These are phyloP conservation scores for Glandiceps talaboti DNA, from an alignment of 53 echinoderm and acorn worm genomes.

Conservation along the genomic window DNA sequence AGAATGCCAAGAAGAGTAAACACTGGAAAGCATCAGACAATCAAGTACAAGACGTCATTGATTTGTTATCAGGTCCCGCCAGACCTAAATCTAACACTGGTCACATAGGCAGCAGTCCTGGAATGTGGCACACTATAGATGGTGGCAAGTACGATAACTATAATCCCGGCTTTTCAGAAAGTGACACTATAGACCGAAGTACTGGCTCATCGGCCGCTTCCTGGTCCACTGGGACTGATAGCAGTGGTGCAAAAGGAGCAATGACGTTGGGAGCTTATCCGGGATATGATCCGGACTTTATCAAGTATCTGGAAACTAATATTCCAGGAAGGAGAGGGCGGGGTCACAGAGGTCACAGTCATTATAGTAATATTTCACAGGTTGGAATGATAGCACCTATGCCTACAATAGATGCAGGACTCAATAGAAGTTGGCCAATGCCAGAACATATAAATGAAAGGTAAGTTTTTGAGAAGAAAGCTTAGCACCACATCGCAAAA, in stretches of 20 bases:
- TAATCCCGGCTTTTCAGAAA: conserved; percentile 56
- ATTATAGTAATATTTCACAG: neutral
- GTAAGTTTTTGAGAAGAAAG: too few relatives aligned
- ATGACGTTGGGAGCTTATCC: neutral
- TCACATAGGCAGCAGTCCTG: conserved; percentile 11
- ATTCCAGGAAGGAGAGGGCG: conserved; percentile 41
- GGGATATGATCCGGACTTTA: conserved; percentile 51
- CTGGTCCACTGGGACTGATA: neutral
- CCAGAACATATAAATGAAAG: conserved; percentile 23
- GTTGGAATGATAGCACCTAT: neutral
- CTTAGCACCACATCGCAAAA: too few relatives aligned
- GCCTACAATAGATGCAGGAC: neutral
- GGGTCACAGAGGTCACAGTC: neutral
- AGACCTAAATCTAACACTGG: conserved; percentile 17
- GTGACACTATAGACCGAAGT: conserved; percentile 17
- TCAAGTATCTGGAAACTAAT: conserved; percentile 70
- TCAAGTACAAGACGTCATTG: conserved; percentile 81
- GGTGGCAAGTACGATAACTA: conserved; percentile 48
- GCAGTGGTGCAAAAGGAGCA: neutral
- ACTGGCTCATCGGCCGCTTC: neutral
- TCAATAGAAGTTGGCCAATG: conserved; percentile 63
- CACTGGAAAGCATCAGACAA: conserved; percentile 41
- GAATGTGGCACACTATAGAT: conserved; percentile 19
- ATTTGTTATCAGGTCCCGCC: conserved; percentile 62
- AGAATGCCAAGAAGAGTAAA: too few relatives aligned